Evolutionary conservation across 2,113 vertebrate species (phyloP).

Genomic region (Anser brachyrhynchus): DNA sequence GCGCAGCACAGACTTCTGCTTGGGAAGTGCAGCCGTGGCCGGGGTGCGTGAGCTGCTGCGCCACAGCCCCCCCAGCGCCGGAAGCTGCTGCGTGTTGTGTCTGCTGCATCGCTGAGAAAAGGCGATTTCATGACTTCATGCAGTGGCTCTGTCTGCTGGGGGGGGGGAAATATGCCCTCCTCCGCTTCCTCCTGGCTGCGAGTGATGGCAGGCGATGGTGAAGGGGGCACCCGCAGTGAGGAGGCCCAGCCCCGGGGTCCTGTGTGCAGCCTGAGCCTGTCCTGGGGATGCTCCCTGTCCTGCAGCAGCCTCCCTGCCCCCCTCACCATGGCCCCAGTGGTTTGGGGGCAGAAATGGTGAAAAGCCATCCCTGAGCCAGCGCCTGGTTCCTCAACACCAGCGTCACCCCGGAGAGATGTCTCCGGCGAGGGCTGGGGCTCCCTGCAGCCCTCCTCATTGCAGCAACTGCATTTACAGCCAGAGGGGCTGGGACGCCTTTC

Average conservation of each 20-base stretch:
- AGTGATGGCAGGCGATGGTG: too few species aligned
- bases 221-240: fast-evolving
- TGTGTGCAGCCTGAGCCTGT: not conserved
- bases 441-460: not conserved
- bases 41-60: not conserved
- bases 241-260: not conserved
- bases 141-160: not conserved
- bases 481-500: fast-evolving
- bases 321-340: fast-evolving
- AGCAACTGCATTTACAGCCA: fast-evolving
- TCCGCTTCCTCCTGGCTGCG: not conserved
- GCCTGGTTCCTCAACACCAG: fast-evolving
- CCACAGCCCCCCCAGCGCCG: not conserved
- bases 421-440: fast-evolving
- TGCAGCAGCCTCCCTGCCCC: too few species aligned
- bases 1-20: slow-evolving; percentile 81
- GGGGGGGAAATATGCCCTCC: fast-evolving
- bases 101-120: not conserved
- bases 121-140: not conserved
- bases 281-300: not conserved
- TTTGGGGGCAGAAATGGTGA: not conserved
- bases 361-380: fast-evolving
- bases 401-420: not conserved
- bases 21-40: slow-evolving; percentile 70
- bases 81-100: slow-evolving; percentile 36